A percentile compares a stretch with the other conserved stretches of the same genome.
phyloP scores from a whole-genome alignment of 2,888 invertebrate species.

The Fissipunctia ypsillon region DNA sequence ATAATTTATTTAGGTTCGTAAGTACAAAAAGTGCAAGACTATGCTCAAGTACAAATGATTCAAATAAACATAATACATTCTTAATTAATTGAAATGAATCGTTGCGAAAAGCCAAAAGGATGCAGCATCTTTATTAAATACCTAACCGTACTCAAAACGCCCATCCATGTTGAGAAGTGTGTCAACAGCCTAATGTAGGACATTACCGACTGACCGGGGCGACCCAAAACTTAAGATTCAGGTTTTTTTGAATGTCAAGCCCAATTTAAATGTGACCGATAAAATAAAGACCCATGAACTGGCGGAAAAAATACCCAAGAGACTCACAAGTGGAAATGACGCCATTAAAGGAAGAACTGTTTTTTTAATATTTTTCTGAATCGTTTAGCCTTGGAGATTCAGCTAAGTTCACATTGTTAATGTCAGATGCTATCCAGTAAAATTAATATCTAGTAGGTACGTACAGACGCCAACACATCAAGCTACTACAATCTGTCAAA shows the following conservation, averaged over 20 bases:
- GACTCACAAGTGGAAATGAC: slow-evolving; percentile 25
- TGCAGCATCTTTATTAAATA: slow-evolving; percentile 16
- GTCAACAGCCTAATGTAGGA: slow-evolving; percentile 41
- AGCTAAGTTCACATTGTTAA: background rate
- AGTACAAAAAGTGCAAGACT: too few species aligned
- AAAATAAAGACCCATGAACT: slow-evolving; percentile 37
- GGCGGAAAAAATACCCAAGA: slow-evolving; percentile 19
- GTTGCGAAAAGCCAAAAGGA: background rate
- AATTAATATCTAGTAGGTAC: background rate
- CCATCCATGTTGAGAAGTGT: slow-evolving; percentile 21
- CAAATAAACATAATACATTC: background rate
- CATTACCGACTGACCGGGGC: slow-evolving; percentile 39
- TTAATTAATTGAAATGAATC: background rate
- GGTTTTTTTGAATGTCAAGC: slow-evolving; percentile 57
- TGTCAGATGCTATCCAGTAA: slow-evolving; percentile 5
- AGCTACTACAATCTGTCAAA: too few species aligned
- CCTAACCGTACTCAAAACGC: slow-evolving; percentile 1
- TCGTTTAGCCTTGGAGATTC: slow-evolving; percentile 1
- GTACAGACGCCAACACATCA: too few species aligned
- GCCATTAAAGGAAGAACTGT: slow-evolving; percentile 1
- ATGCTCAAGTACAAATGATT: background rate
- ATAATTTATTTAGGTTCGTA: too few species aligned
- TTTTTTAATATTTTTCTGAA: slow-evolving; percentile 7
- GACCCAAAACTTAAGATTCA: slow-evolving; percentile 39
- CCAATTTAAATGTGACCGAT: slow-evolving; percentile 49